Base-by-base conservation (phyloP, 2,797 vertebrate species). In the Fistularia tabacaria region DNA sequence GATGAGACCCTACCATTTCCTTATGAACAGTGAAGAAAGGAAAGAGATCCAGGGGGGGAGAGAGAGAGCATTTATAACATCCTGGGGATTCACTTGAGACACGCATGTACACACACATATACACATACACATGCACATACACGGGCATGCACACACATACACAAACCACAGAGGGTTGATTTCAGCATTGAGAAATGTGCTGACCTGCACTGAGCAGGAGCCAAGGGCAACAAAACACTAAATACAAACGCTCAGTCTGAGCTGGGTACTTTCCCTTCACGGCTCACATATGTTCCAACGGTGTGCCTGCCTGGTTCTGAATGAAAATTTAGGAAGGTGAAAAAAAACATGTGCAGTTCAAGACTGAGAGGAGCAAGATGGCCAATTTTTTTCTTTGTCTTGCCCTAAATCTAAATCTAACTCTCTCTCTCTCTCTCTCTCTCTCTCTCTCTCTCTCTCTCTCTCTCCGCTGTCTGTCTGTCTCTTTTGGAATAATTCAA, bases 101-200 rank as follows among this genome's bases (percentile, higher is more conserved):
- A 53, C 69, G 56, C 73, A 55, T 59, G 42, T 69, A 62, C 64
- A 42, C 64, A 54, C 68, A 57, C 71, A 58, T 62, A 38, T 55
- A 42, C 54, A 46, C 70, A 68, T 76, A 10, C 40, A 51, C 46
- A 14, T 62, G 57, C 38, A 36, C 62, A 51, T 59, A 46, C 48
- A 50, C 42, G 36, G 45, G 51, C 59, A 49, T 51, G 43, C 61
- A 54, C 61, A 57, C 71, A 52, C 51, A 51, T 65, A 73, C 84
- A 75, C 79, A 77, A 84, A 86, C 85, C 80, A 81, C 87, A 88
- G 82, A 85, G 85, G 81, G 83, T 88, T 91, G 90, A 91, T 89
- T 92, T 91, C 89, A 92, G 83, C 88, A 73, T 70, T 48, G 69
- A 91, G 89, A 87, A 90, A 92, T 93, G 92, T 93, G 93, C 94